Percentiles rank a stretch among this genome's conserved stretches.
Evolutionary conservation across 2,113 vertebrate genomes (phyloP).

Genomic region (Pelmatolapia mariae): DNA sequence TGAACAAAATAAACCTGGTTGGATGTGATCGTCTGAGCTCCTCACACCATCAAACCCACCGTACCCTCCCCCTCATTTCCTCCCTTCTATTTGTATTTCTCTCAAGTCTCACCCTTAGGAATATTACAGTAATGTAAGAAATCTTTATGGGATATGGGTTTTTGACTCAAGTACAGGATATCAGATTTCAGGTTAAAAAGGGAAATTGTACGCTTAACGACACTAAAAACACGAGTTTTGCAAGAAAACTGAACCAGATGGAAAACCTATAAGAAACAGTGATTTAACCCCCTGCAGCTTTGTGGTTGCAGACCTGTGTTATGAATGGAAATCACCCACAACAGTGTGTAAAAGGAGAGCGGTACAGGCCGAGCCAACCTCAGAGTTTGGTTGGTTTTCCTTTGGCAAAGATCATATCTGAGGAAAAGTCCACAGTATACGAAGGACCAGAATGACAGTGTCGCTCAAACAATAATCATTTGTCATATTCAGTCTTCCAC

Average conservation of each 20-base stretch:
- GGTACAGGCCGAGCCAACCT: rapidly evolving
- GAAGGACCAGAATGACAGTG: not conserved
- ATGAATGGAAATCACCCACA: not conserved
- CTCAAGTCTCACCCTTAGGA: not conserved
- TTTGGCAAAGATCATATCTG: not conserved
- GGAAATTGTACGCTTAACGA: rapidly evolving
- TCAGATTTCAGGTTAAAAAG: not conserved
- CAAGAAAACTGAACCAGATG: not conserved
- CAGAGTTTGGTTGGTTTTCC: not conserved
- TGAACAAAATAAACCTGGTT: not conserved
- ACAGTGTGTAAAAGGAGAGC: not conserved
- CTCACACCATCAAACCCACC: not conserved
- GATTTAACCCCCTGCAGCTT: not conserved
- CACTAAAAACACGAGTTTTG: not conserved
- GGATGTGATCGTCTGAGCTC: not conserved
- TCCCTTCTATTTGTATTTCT: not conserved
- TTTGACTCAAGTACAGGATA: not conserved
- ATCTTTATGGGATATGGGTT: not conserved
- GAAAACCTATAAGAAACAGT: not conserved
- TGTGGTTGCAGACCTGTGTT: not conserved
- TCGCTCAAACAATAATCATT: not conserved
- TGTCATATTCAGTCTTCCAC: not conserved
- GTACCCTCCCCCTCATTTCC: not conserved
- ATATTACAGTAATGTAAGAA: not conserved
- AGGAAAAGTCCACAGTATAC: not conserved